Base-by-base conservation (phyloP, 2,113 vertebrate genomes). In the Malaclemys terrapin region DNA sequence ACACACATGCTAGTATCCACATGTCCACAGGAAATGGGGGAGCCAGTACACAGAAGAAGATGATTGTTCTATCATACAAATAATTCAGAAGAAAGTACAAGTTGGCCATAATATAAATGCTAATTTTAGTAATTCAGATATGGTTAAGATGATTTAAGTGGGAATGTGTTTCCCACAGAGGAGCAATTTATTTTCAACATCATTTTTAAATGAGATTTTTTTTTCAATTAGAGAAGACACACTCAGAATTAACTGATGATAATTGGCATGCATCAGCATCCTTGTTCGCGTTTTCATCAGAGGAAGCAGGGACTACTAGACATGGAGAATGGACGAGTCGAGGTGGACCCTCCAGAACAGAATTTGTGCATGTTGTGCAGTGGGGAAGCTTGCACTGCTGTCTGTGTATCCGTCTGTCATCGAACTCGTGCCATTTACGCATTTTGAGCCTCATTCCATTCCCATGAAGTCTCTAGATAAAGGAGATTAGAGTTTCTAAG, bases 81-180 rank as follows among this genome's bases (percentile, higher is more conserved):
- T 88, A 87, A 94, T 72, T 84, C 0, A 91, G 91, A 78, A 88
- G 20, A 95, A 92, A 19, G 45, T 62, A 79, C 82, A n/a, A 84
- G 3, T 47, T 2, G 24, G 95, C 10, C 31, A 78, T 62, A 93
- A 90, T 52, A 17, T 52, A 93, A 92, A 75, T 56, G 3, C 82
- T 91, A 56, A 91, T 95, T 85, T 95, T 90, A 85, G 69, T 82
- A 50, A 84, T 85, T 92, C 80, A 8, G 4, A 75, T 1, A 0
- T 38, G 81, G 72, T 87, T 72, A 94, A 35, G n/a, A 89, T 87
- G 56, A 35, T 45, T 79, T 89, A 90, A 83, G 87, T 45, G 5
- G n/a, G 14, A 85, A 78, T 88, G 85, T 49, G 88, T 65, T 84
- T 72, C 59, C 24, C 80, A 17, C 16, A 72, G 85, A 89, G 52